A percentile compares a stretch with the other conserved stretches of the same genome.
phyloP scores from a whole-genome alignment of 2,888 invertebrate genomes.

The Coleophora deauratella region DNA sequence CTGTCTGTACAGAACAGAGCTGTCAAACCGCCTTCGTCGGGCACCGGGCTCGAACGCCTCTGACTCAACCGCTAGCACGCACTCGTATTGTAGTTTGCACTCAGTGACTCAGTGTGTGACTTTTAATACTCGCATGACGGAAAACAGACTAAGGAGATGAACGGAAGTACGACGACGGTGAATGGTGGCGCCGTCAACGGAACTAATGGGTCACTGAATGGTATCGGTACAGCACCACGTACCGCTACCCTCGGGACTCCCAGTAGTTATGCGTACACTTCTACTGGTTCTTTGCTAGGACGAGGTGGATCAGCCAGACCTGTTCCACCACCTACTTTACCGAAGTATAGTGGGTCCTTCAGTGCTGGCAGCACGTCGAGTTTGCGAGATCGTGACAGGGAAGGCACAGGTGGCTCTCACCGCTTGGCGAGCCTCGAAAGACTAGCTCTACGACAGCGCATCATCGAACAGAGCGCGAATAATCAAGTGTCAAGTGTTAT shows the following conservation, averaged over 20 bases:
- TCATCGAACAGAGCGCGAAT: constrained; percentile 79
- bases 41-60: constrained; percentile 67
- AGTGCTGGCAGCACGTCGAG: constrained; percentile 80
- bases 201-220: constrained; percentile 57
- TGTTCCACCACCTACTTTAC: constrained; percentile 84
- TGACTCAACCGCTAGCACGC: constrained; percentile 47
- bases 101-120: constrained; percentile 62
- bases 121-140: constrained; percentile 62
- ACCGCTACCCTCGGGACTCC: constrained; percentile 70
- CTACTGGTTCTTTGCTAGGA: constrained; percentile 75
- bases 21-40: constrained; percentile 72
- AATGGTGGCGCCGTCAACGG: constrained; percentile 67
- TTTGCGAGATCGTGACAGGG: constrained; percentile 77
- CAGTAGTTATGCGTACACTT: constrained; percentile 77
- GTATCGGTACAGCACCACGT: constrained; percentile 61
- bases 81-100: constrained; percentile 52
- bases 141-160: constrained; percentile 56
- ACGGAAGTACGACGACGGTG: constrained; percentile 72
- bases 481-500: constrained; percentile 55
- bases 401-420: constrained; percentile 83
- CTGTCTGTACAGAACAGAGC: constrained; percentile 53
- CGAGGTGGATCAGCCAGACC: constrained; percentile 78
- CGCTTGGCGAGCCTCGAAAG: constrained; percentile 87
- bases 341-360: constrained; percentile 85
- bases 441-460: constrained; percentile 85